phyloP scores from a whole-genome alignment of 2,888 invertebrate species.

The Lasioglossum leucozonium region DNA sequence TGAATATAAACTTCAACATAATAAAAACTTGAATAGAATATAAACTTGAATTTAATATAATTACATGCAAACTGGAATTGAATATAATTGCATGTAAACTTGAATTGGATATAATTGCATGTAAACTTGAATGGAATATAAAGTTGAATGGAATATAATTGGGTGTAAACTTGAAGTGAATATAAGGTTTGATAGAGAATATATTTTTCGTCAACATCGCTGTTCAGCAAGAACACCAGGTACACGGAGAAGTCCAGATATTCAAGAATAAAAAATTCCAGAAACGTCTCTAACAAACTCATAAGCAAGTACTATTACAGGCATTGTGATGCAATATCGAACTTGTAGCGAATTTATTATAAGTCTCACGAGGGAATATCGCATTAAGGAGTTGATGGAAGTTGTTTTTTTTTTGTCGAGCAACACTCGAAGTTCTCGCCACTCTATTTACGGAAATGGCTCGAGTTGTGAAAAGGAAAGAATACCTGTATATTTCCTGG shows the following conservation, averaged over 20 bases:
- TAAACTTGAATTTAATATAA: too few relatives aligned
- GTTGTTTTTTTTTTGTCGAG: neutral
- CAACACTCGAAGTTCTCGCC: neutral
- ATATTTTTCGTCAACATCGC: too few relatives aligned
- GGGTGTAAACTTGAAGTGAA: too few relatives aligned
- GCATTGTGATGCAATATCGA: neutral
- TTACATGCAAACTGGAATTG: too few relatives aligned
- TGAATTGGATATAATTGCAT: too few relatives aligned
- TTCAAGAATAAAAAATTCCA: neutral
- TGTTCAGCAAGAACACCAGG: neutral
- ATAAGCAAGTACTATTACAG: neutral
- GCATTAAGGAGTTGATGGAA: neutral
- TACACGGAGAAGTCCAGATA: neutral
- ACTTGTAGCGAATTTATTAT: slow-evolving; percentile 1
- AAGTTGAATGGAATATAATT: too few relatives aligned
- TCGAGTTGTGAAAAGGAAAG: slow-evolving; percentile 15
- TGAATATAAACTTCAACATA: too few relatives aligned
- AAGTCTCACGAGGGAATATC: neutral
- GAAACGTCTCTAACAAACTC: neutral
- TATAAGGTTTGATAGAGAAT: too few relatives aligned
- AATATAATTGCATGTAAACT: too few relatives aligned
- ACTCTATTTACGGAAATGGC: slow-evolving; percentile 9
- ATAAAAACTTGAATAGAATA: too few relatives aligned
- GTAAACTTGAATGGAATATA: too few relatives aligned
- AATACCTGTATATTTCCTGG: slow-evolving; percentile 30